Evolutionary conservation across 2,797 vertebrate genomes (phyloP).

Genomic region (Schizopygopsis malacanthus): DNA sequence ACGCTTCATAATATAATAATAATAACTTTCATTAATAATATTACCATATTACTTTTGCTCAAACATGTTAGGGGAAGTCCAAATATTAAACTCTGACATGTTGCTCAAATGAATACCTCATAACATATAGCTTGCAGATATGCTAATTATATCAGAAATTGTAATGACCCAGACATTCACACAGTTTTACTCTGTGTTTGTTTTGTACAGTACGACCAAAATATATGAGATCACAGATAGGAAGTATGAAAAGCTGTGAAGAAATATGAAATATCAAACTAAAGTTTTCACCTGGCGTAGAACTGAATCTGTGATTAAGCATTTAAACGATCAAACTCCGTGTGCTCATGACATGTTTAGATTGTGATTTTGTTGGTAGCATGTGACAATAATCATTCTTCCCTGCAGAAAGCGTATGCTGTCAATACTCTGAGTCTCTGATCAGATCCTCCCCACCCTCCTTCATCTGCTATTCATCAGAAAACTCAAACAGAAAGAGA

Average conservation of each 20-base stretch:
- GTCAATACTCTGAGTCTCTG: not conserved
- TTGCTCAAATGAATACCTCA: not conserved
- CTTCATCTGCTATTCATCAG: constrained; percentile 16
- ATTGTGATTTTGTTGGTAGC: constrained; percentile 36
- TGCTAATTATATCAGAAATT: not conserved
- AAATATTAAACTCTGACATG: not conserved
- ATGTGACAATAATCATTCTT: not conserved
- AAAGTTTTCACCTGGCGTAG: not conserved
- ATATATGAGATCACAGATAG: not conserved
- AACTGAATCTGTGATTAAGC: not conserved
- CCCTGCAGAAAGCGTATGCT: not conserved
- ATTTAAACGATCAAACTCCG: not conserved
- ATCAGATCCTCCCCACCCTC: constrained; percentile 10
- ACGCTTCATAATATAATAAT: too few species aligned
- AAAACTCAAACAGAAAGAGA: not conserved
- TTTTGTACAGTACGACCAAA: not conserved
- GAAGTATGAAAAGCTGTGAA: not conserved
- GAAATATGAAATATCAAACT: not conserved
- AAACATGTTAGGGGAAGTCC: too few species aligned
- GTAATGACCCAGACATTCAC: not conserved
- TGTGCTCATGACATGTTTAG: not conserved
- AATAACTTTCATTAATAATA: not conserved
- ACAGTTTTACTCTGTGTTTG: not conserved
- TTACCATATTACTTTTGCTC: not conserved
- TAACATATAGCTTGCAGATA: not conserved